Base-by-base conservation (phyloP, 2,113 vertebrate genomes). In the Ceuthmochares aereus region DNA sequence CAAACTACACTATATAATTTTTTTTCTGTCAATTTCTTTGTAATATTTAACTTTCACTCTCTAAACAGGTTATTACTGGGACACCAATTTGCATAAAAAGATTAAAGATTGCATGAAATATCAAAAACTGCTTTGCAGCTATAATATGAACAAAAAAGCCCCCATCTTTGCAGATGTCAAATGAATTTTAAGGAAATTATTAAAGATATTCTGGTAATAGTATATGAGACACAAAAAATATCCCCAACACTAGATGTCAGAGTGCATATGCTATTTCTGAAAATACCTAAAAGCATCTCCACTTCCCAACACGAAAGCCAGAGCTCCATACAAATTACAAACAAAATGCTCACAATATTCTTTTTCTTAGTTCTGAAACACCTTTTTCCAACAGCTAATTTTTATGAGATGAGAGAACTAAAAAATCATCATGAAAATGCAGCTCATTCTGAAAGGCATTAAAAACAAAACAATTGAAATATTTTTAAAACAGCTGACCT, bases 51-150 rank as follows among this genome's bases (percentile, higher is more conserved):
- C 70, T 93, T 95, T 72, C 62, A 81, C 34, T 95, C 95, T 82
- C 74, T 64, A 97, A 95, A 87, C 13, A 80, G 54, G 49, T 90
- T 89, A 84, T 92, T 34, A 92, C 7, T 73, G 70, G 32, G 45
- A 86, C 8, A 90, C 14, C 16, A 86, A 91, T 96, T 92, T 96
- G 30, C 84, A 96, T 85, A 84, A 76, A 97, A 90, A 93, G 56
- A 90, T 80, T 94, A 95, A 97, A 88, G 78, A 95, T 74, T 70
- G 81, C 12, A 30, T 0, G 5, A 94, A 94, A 93, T 7, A 6
- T 88, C 73, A 62, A 91, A 83, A 62, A 85, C 27, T 86, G 49
- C 43, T 90, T 92, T 68, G 63, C 13, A 75, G 52, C 51, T 92
- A 14, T 69, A 89, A 82, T 27, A 40, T 2, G 7, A 90, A 81